phyloP scores from a whole-genome alignment of 2,888 invertebrate genomes.

The Augiades crinisus region DNA sequence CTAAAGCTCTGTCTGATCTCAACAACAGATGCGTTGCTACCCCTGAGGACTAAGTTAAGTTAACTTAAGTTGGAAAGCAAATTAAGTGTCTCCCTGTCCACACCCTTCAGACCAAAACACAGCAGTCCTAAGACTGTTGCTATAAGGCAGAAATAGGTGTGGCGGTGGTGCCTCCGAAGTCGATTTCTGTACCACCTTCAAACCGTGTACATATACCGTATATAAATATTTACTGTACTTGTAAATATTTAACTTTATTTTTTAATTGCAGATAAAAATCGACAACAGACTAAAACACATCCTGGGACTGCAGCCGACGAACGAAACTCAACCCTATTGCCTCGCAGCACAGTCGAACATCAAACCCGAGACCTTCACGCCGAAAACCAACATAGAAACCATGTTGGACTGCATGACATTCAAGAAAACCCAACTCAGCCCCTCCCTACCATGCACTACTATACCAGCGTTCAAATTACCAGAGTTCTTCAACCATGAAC shows the following conservation, averaged over 20 bases:
- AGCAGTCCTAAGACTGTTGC: too few species aligned
- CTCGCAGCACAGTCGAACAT: slow-evolving; percentile 10
- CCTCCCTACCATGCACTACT: slow-evolving; percentile 39
- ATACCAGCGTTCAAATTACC: slow-evolving; percentile 49
- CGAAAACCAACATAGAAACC: slow-evolving; percentile 50
- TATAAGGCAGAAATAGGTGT: too few species aligned
- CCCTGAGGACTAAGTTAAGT: too few species aligned
- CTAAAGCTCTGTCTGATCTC: too few species aligned
- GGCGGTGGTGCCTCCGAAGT: too few species aligned
- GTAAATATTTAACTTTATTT: neutral
- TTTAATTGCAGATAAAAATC: slow-evolving; percentile 50
- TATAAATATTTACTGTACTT: neutral
- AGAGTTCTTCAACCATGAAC: slow-evolving; percentile 46
- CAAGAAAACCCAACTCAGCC: slow-evolving; percentile 46
- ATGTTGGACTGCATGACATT: slow-evolving; percentile 51
- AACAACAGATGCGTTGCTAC: too few species aligned
- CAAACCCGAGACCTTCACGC: slow-evolving; percentile 35
- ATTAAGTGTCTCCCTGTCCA: too few species aligned
- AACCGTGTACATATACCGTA: neutral
- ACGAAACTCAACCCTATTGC: slow-evolving; percentile 35
- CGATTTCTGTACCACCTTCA: neutral
- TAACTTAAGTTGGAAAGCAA: too few species aligned
- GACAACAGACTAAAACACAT: slow-evolving; percentile 59
- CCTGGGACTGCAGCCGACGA: slow-evolving; percentile 48
- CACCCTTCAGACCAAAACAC: too few species aligned